phyloP scores from a whole-genome alignment of 2,797 vertebrate genomes.

The Falco rusticolus region DNA sequence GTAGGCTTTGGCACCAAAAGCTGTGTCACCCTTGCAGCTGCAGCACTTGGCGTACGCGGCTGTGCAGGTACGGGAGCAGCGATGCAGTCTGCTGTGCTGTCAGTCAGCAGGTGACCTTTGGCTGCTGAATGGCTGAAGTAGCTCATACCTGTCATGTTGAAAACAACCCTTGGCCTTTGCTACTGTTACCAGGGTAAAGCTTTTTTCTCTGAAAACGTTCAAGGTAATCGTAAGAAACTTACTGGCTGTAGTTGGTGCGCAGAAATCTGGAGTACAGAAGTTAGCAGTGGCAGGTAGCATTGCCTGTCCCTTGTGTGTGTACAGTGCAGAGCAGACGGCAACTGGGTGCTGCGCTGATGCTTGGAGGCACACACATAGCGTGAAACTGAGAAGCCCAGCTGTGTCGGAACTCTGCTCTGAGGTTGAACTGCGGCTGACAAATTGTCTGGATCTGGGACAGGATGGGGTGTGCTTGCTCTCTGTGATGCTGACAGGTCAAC shows the following conservation, averaged over 20 bases:
- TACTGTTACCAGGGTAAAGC: background rate
- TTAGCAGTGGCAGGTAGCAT: background rate
- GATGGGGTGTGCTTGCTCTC: background rate
- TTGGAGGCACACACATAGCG: background rate
- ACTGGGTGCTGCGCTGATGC: background rate
- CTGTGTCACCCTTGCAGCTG: background rate
- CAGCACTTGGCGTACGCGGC: rapidly evolving
- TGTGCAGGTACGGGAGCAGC: background rate
- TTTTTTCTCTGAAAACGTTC: background rate
- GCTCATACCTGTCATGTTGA: background rate
- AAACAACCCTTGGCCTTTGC: slow-evolving; percentile 33
- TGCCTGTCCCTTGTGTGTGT: rapidly evolving
- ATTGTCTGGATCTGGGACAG: background rate
- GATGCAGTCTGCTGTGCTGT: background rate
- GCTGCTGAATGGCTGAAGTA: background rate
- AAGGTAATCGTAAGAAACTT: background rate
- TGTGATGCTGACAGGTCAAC: background rate
- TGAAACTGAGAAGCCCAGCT: background rate
- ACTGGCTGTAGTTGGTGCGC: background rate
- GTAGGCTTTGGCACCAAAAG: background rate
- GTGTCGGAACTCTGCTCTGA: background rate
- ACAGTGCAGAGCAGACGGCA: rapidly evolving
- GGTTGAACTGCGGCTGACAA: background rate
- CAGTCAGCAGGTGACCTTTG: slow-evolving; percentile 49
- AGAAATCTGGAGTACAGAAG: background rate